phyloP scores from a whole-genome alignment of 2,113 vertebrate species.

The Elaphurus davidianus region DNA sequence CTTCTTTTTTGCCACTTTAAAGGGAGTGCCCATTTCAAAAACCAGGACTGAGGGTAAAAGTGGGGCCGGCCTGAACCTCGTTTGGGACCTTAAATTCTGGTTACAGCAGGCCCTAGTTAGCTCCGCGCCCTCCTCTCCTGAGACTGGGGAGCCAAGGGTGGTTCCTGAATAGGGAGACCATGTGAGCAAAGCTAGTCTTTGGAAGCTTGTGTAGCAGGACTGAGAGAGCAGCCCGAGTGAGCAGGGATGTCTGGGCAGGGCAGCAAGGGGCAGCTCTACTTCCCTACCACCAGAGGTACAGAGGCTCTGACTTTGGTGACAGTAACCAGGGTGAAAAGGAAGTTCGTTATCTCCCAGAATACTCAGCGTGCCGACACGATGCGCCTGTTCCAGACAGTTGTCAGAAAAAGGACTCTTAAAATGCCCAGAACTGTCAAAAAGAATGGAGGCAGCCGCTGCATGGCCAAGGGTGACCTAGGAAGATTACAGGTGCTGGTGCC shows the following conservation, averaged over 20 bases:
- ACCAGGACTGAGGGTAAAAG: background rate
- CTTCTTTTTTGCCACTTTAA: background rate
- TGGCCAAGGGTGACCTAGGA: background rate
- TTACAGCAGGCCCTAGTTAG: background rate
- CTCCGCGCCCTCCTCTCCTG: background rate
- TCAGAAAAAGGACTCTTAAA: background rate
- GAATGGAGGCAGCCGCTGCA: background rate
- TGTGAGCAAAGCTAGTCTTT: background rate
- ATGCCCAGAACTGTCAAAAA: background rate
- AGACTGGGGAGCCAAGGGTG: background rate
- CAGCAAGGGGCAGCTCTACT: background rate
- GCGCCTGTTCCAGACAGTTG: accelerated
- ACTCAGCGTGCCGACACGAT: accelerated
- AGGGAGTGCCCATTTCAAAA: background rate
- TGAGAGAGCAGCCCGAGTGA: background rate
- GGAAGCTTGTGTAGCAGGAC: background rate
- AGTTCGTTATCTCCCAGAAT: background rate
- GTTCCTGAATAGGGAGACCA: background rate
- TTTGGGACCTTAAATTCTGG: background rate
- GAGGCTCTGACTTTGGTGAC: background rate
- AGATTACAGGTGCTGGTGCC: background rate
- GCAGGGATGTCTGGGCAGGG: background rate
- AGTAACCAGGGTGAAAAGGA: background rate
- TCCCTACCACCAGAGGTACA: too few relatives aligned
- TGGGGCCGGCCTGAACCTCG: background rate